A percentile compares a stretch with the other conserved stretches of the same genome.
phyloP scores from a whole-genome alignment of 2,797 vertebrate species.

The Gymnothorax javanicus region DNA sequence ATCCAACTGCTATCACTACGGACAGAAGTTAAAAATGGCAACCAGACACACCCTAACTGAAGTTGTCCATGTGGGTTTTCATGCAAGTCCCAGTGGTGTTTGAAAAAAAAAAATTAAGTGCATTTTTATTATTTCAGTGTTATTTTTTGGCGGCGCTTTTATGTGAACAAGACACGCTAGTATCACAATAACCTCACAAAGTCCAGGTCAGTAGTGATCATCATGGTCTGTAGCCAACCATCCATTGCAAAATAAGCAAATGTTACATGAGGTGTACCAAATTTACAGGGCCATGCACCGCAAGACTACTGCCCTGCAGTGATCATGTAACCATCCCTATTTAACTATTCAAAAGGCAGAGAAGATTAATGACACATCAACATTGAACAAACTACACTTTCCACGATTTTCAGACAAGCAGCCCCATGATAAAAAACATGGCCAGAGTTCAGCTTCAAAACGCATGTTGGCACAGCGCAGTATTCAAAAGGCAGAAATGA shows the following conservation, averaged over 20 bases:
- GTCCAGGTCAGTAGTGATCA: not conserved
- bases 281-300: not conserved
- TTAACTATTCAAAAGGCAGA: not conserved
- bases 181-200: not conserved
- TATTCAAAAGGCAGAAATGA: not conserved
- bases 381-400: not conserved
- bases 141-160: not conserved
- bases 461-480: not conserved
- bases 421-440: not conserved
- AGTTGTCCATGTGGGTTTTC: too few species aligned
- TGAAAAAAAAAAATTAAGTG: too few species aligned
- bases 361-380: not conserved
- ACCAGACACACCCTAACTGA: too few species aligned
- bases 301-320: not conserved
- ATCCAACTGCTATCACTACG: too few species aligned
- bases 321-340: not conserved
- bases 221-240: not conserved
- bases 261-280: constrained; percentile 9
- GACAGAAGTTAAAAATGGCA: too few species aligned
- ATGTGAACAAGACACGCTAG: not conserved
- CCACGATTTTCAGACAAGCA: not conserved
- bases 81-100: too few species aligned
- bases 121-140: too few species aligned
- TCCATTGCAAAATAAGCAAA: not conserved
- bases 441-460: not conserved